Conservation (phyloP, 1,140 invertebrate genomes). For the Vanessa atalanta region DNA sequence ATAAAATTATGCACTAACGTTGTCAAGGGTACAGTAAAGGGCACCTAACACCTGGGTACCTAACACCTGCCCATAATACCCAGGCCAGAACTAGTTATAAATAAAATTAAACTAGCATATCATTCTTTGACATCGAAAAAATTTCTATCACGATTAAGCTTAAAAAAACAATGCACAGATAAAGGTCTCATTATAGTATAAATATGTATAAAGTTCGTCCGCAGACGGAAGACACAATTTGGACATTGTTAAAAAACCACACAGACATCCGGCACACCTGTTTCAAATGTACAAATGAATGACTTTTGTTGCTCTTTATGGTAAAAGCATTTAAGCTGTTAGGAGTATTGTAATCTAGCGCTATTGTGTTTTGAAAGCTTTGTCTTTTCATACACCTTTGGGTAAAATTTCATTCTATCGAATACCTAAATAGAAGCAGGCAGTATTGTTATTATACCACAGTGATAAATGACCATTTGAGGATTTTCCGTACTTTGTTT, state of each 20-base stretch:
- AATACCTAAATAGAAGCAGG: background rate
- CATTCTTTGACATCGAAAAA: too few relatives aligned
- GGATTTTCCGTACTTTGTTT: background rate
- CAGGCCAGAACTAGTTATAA: too few relatives aligned
- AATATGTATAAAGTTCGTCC: slow-evolving; percentile 3
- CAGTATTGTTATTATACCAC: slow-evolving; percentile 1
- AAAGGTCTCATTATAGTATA: background rate
- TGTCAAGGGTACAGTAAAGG: too few relatives aligned
- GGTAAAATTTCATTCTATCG: slow-evolving; percentile 9
- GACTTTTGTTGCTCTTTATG: slow-evolving; percentile 29
- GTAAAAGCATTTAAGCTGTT: slow-evolving; percentile 32
- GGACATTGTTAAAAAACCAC: slow-evolving; percentile 28
- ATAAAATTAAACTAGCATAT: too few relatives aligned
- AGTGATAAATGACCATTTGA: slow-evolving; percentile 5
- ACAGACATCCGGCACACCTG: slow-evolving; percentile 40
- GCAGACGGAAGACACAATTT: slow-evolving; percentile 31
- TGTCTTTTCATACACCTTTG: slow-evolving; percentile 29
- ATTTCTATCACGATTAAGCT: too few relatives aligned
- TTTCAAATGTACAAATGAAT: slow-evolving; percentile 33
- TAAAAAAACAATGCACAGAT: background rate
- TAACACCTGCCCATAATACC: too few relatives aligned
- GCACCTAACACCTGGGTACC: too few relatives aligned
- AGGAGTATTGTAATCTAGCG: slow-evolving; percentile 25
- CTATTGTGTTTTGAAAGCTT: slow-evolving; percentile 28
- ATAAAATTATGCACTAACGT: too few relatives aligned